Conservation (phyloP, 1,140 invertebrate genomes). For the Drosophila punjabiensis region DNA sequence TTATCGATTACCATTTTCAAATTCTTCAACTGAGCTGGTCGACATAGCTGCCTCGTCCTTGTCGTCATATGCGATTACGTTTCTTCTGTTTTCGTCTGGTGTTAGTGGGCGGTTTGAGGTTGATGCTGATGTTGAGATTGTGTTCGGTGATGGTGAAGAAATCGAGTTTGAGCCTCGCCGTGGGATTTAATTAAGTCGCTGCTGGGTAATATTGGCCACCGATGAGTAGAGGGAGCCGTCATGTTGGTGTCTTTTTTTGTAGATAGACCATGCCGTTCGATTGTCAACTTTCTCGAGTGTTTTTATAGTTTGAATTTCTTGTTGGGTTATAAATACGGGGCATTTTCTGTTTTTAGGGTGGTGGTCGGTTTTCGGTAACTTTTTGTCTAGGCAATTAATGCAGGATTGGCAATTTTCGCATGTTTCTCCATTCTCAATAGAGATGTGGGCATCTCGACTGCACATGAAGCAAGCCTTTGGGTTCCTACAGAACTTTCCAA, state of each 20-base stretch:
- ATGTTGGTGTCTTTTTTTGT: neutral
- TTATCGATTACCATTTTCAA: neutral
- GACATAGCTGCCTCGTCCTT: too few species aligned
- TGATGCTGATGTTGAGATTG: neutral
- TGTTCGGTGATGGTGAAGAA: neutral
- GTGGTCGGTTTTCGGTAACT: neutral
- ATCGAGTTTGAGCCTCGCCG: neutral
- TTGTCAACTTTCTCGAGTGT: neutral
- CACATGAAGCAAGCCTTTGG: neutral
- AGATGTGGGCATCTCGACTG: neutral
- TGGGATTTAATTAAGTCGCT: neutral
- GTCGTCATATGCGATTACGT: neutral
- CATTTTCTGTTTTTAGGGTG: neutral
- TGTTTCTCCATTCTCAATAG: neutral
- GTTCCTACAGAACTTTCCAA: neutral
- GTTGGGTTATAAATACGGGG: too few species aligned
- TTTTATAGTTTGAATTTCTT: too few species aligned
- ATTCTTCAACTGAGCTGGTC: neutral
- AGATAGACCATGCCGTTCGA: neutral
- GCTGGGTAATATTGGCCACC: neutral
- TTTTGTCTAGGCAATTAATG: neutral
- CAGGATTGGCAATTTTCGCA: neutral
- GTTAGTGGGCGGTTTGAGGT: neutral
- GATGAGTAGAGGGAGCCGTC: neutral
- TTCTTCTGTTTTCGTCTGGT: neutral